Percentiles rank a stretch among this genome's conserved stretches.
Conservation (phyloP, 1,140 invertebrate genomes). For the Drosophila trapezifrons region DNA sequence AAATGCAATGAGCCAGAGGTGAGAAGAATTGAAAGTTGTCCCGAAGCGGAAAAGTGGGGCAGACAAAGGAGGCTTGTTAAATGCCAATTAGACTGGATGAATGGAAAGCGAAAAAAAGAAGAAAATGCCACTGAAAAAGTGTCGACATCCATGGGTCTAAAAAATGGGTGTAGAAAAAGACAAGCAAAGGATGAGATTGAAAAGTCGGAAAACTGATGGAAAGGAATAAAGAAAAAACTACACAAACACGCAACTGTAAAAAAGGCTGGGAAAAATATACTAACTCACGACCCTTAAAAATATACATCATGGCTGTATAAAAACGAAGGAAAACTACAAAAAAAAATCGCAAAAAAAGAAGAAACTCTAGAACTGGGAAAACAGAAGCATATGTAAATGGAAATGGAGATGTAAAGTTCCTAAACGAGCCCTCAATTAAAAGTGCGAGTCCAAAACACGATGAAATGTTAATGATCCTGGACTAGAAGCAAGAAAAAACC, state of each 20-base stretch:
- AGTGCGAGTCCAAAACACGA: constrained; percentile 5
- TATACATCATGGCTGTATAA: neutral
- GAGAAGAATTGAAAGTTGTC: neutral
- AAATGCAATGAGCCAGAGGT: too few relatives aligned
- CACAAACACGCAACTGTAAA: neutral
- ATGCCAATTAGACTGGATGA: constrained; percentile 38
- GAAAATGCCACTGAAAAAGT: constrained; percentile 18
- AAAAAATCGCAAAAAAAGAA: neutral
- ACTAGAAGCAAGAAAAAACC: neutral
- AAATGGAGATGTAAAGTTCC: constrained; percentile 13
- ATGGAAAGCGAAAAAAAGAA: neutral
- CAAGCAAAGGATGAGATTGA: neutral
- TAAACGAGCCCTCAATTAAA: constrained; percentile 24
- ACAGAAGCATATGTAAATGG: constrained; percentile 5
- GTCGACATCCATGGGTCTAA: constrained; percentile 28
- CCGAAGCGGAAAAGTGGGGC: neutral
- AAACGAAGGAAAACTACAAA: neutral
- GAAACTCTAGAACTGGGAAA: neutral
- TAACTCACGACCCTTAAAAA: constrained; percentile 8
- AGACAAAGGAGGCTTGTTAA: constrained; percentile 39
- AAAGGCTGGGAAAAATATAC: constrained; percentile 3
- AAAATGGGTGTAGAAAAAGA: constrained; percentile 6
- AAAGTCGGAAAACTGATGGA: neutral
- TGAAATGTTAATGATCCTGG: constrained; percentile 13
- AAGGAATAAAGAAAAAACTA: neutral